phyloP scores from a whole-genome alignment of 1,140 invertebrate genomes.

The Orchesella cincta region DNA sequence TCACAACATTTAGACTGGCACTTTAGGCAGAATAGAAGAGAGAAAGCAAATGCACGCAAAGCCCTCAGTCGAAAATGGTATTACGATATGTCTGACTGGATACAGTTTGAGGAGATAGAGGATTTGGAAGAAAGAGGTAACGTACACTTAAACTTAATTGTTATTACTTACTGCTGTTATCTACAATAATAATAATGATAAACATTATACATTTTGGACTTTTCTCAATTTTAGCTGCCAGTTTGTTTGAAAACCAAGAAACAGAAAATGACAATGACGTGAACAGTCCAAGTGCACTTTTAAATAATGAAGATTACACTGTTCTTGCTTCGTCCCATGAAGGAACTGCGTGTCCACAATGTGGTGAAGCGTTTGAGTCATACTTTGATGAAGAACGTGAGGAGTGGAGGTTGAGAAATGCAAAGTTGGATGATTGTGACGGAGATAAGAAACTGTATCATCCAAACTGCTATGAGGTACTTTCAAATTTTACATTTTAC shows the following conservation, averaged over 20 bases:
- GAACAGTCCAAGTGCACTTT: constrained; percentile 52
- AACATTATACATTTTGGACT: too few species aligned
- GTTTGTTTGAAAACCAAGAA: constrained; percentile 78
- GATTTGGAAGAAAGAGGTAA: constrained; percentile 85
- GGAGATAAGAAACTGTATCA: constrained; percentile 81
- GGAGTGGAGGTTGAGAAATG: constrained; percentile 89
- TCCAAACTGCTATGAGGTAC: constrained; percentile 84
- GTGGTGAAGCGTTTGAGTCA: constrained; percentile 86
- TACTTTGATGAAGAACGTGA: constrained; percentile 94
- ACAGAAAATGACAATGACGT: constrained; percentile 52
- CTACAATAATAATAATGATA: too few species aligned
- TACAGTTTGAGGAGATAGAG: constrained; percentile 90
- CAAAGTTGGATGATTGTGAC: constrained; percentile 64
- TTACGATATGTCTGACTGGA: constrained; percentile 88
- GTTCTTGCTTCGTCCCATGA: constrained; percentile 63
- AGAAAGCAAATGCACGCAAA: constrained; percentile 78
- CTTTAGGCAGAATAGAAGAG: constrained; percentile 86
- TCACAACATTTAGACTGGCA: constrained; percentile 96
- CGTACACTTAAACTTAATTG: neutral
- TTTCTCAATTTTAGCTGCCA: constrained; percentile 78
- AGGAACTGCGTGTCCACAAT: constrained; percentile 76
- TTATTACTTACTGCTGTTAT: too few species aligned
- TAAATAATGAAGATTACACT: constrained; percentile 57
- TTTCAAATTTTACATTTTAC: constrained; percentile 59
- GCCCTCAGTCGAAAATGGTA: constrained; percentile 84